Conservation (phyloP, 2,888 invertebrate genomes). For the Andrena bucephala region DNA sequence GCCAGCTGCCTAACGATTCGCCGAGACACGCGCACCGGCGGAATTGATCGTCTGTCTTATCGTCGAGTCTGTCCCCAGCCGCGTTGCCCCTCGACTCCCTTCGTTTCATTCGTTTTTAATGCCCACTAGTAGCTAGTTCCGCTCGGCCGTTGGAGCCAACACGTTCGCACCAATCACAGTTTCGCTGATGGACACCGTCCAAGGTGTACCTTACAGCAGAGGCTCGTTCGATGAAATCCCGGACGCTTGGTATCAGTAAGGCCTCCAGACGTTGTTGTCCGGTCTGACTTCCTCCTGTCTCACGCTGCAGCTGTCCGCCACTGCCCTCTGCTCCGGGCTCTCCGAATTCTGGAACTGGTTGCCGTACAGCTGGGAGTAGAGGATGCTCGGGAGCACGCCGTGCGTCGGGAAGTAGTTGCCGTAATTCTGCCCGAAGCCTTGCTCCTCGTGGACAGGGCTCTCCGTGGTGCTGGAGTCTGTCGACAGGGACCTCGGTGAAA, state of each 20-base stretch:
- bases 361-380: constrained; percentile 94
- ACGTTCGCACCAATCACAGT: constrained; percentile 59
- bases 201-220: constrained; percentile 21
- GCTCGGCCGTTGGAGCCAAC: constrained; percentile 44
- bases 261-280: constrained; percentile 84
- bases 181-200: constrained; percentile 38
- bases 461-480: constrained; percentile 94
- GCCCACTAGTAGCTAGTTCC: constrained; percentile 64
- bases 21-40: constrained; percentile 67
- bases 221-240: constrained; percentile 23
- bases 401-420: constrained; percentile 89
- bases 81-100: constrained; percentile 1
- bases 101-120: constrained; percentile 47
- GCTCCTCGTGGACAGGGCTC: constrained; percentile 93
- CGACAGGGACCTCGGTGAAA: constrained; percentile 90
- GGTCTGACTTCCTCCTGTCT: constrained; percentile 83
- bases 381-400: constrained; percentile 91
- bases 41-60: constrained; percentile 7
- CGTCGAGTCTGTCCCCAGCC: background rate
- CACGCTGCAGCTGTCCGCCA: constrained; percentile 81
- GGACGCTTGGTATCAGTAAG: constrained; percentile 77
- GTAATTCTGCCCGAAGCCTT: constrained; percentile 87
- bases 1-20: constrained; percentile 60
- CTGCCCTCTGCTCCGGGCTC: constrained; percentile 81
- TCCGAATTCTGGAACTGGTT: constrained; percentile 83